Evolutionary conservation across 1,140 invertebrate genomes (phyloP).

Genomic region (Prorops nasuta): DNA sequence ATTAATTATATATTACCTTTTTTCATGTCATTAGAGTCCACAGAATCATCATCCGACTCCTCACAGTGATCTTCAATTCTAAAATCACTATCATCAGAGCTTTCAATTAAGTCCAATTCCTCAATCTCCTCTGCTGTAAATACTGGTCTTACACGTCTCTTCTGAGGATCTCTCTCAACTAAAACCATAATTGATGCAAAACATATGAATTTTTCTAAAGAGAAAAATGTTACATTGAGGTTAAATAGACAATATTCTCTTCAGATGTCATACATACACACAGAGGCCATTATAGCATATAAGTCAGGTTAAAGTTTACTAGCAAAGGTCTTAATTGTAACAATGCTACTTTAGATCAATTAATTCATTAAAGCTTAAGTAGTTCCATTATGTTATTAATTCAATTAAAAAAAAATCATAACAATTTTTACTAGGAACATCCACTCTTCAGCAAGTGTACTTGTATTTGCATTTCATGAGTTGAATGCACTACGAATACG

Average conservation of each 20-base stretch:
- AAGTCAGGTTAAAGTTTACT: neutral
- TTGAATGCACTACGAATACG: no score
- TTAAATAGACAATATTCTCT: neutral
- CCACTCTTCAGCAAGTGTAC: no score
- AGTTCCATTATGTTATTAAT: no score
- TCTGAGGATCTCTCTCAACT: slow-evolving; percentile 83
- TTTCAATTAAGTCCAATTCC: slow-evolving; percentile 85
- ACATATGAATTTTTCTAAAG: neutral
- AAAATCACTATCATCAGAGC: slow-evolving; percentile 94
- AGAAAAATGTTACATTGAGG: neutral
- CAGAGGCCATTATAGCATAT: no score
- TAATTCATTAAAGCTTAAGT: no score
- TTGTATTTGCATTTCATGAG: no score
- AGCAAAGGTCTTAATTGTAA: neutral
- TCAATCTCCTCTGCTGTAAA: slow-evolving; percentile 68
- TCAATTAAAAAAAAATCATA: no score
- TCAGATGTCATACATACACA: neutral
- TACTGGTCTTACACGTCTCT: slow-evolving; percentile 81
- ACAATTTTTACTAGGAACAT: no score
- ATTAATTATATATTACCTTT: slow-evolving; percentile 34
- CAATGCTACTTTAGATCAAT: neutral
- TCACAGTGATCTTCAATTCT: slow-evolving; percentile 84
- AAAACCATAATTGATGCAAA: slow-evolving; percentile 8
- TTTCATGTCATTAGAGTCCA: slow-evolving; percentile 54
- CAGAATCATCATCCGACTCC: slow-evolving; percentile 69